Evolutionary conservation across 1,140 invertebrate species (phyloP).

Genomic region (Pseudomyrmex dendroicus): DNA sequence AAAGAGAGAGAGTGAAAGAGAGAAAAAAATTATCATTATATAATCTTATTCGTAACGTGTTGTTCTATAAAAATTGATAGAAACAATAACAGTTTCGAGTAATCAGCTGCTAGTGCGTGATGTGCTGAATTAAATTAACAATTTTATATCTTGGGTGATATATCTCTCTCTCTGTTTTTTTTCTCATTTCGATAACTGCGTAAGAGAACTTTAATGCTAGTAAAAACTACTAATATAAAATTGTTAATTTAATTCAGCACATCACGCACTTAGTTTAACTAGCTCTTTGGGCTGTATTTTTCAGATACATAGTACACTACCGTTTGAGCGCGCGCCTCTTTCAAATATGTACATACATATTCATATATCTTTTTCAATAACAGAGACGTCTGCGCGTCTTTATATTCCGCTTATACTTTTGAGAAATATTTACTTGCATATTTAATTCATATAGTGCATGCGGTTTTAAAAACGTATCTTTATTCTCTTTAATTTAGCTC

Average conservation of each 20-base stretch:
- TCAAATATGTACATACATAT: slow-evolving; percentile 41
- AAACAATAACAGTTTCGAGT: too few relatives aligned
- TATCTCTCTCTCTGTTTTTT: not conserved
- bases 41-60: too few relatives aligned
- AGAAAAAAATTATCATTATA: too few relatives aligned
- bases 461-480: slow-evolving; percentile 24
- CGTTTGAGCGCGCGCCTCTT: slow-evolving; percentile 35
- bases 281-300: slow-evolving; percentile 51
- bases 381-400: slow-evolving; percentile 4
- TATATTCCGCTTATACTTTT: slow-evolving; percentile 44
- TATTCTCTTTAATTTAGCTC: slow-evolving; percentile 34
- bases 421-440: slow-evolving; percentile 54
- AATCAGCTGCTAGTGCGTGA: too few relatives aligned
- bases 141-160: too few relatives aligned
- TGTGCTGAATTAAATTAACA: too few relatives aligned
- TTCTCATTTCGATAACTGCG: slow-evolving; percentile 18
- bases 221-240: too few relatives aligned
- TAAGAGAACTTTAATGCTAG: slow-evolving; percentile 45
- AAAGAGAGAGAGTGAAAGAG: too few relatives aligned
- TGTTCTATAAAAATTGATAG: too few relatives aligned
- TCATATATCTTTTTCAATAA: slow-evolving; percentile 55
- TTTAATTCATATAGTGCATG: slow-evolving; percentile 21
- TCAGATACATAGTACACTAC: slow-evolving; percentile 42
- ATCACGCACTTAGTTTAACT: slow-evolving; percentile 59
- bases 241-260: too few relatives aligned